phyloP scores from a whole-genome alignment of 2,888 invertebrate genomes.

The Endotricha flammealis region DNA sequence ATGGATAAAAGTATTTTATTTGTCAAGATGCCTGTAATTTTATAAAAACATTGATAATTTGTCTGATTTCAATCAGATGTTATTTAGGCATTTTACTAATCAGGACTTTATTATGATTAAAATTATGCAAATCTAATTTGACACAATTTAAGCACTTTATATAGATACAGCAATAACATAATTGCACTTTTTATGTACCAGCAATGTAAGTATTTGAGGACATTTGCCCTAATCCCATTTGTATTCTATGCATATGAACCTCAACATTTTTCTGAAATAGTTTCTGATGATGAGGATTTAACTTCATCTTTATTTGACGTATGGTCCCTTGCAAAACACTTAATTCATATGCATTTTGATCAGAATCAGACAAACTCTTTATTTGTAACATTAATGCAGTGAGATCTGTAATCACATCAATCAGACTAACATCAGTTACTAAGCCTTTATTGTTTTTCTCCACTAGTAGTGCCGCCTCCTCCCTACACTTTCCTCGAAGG shows the following conservation, averaged over 20 bases:
- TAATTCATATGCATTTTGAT: slow-evolving; percentile 93
- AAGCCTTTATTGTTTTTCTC: slow-evolving; percentile 82
- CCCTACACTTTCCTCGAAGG: slow-evolving; percentile 90
- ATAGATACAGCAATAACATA: not conserved
- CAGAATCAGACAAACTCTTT: slow-evolving; percentile 85
- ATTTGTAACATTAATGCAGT: slow-evolving; percentile 94
- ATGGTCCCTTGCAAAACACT: slow-evolving; percentile 94
- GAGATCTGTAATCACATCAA: slow-evolving; percentile 90
- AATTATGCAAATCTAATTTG: slow-evolving; percentile 9
- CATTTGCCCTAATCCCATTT: slow-evolving; percentile 82
- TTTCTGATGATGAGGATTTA: slow-evolving; percentile 85
- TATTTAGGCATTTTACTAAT: no score
- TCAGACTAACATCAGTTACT: slow-evolving; percentile 80
- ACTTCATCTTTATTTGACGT: slow-evolving; percentile 89
- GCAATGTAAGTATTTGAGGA: slow-evolving; percentile 45
- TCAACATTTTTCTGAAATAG: slow-evolving; percentile 93
- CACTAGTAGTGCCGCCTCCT: slow-evolving; percentile 90
- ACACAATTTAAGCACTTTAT: slow-evolving; percentile 12
- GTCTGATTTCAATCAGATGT: no score
- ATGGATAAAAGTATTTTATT: no score
- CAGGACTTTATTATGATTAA: no score
- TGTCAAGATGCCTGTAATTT: no score
- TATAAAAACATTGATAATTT: no score
- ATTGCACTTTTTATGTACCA: slow-evolving; percentile 35
- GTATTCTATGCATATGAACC: slow-evolving; percentile 93